These are phyloP conservation scores for Triplophysa dalaica DNA, from an alignment of 2,113 vertebrate genomes.

Conservation along the genomic window DNA sequence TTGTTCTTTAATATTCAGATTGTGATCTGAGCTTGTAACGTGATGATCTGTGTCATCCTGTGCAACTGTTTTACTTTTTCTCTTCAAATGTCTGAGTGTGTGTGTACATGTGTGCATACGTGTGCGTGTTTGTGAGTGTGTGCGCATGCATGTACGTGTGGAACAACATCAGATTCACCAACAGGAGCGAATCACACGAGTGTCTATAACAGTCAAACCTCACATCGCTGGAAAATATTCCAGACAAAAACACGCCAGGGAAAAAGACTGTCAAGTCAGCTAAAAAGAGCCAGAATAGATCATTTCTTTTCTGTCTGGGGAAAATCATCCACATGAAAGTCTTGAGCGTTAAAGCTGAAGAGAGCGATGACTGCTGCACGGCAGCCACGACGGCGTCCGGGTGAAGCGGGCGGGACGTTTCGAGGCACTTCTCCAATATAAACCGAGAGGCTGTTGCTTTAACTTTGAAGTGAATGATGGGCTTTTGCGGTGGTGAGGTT, in stretches of 20 bases:
- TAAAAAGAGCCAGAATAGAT: slow-evolving; percentile 33
- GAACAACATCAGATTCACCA: background rate
- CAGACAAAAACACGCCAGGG: slow-evolving; percentile 1
- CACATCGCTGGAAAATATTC: slow-evolving; percentile 42
- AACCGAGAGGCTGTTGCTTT: slow-evolving; percentile 37
- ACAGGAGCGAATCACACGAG: slow-evolving; percentile 15
- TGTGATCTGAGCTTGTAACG: too few relatives aligned
- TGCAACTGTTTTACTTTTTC: too few relatives aligned
- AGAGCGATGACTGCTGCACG: too few relatives aligned
- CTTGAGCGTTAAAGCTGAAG: slow-evolving; percentile 1
- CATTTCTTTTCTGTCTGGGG: slow-evolving; percentile 43
- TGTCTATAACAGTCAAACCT: slow-evolving; percentile 39
- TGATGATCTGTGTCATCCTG: too few relatives aligned
- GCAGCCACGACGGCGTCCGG: too few relatives aligned
- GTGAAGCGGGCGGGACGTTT: slow-evolving; percentile 15
- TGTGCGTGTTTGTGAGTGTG: background rate
- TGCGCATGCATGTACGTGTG: background rate
- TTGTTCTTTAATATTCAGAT: too few relatives aligned
- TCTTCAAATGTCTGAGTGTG: too few relatives aligned
- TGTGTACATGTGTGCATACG: too few relatives aligned
- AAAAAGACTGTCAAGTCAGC: slow-evolving; percentile 43
- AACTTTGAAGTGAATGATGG: slow-evolving; percentile 24
- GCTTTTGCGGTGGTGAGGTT: background rate
- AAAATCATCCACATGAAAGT: slow-evolving; percentile 41
- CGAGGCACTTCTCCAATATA: slow-evolving; percentile 3